These are phyloP conservation scores for Apis florea DNA, from an alignment of 1,140 invertebrate species.

Conservation along the genomic window DNA sequence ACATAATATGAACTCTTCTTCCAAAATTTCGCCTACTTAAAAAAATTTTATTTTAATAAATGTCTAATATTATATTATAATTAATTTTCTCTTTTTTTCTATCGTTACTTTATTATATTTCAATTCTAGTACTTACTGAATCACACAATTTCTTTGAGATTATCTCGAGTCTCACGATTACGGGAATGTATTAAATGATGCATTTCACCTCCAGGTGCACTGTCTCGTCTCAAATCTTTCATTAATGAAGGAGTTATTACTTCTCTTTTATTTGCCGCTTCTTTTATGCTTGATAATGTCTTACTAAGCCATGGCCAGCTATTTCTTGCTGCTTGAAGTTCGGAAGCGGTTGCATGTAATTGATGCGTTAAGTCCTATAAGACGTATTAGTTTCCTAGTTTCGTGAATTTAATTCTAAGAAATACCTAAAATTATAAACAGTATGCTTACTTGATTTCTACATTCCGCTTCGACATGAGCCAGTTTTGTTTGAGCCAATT, in stretches of 20 bases:
- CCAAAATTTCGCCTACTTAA: slow-evolving; percentile 35
- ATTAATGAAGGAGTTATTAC: slow-evolving; percentile 55
- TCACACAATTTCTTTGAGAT: slow-evolving; percentile 77
- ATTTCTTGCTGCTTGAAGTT: slow-evolving; percentile 89
- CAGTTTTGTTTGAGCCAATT: slow-evolving; percentile 97
- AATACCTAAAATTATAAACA: too few species aligned
- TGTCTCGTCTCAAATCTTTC: slow-evolving; percentile 74
- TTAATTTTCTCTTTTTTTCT: neutral
- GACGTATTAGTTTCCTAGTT: slow-evolving; percentile 48
- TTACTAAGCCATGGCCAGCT: slow-evolving; percentile 94
- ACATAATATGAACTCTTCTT: slow-evolving; percentile 21
- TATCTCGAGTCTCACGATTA: slow-evolving; percentile 75
- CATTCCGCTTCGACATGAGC: slow-evolving; percentile 98
- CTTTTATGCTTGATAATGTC: slow-evolving; percentile 84
- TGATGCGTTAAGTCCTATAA: slow-evolving; percentile 94
- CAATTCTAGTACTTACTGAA: slow-evolving; percentile 54
- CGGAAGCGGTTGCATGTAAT: slow-evolving; percentile 89
- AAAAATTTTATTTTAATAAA: slow-evolving; percentile 6
- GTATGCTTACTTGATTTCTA: slow-evolving; percentile 89
- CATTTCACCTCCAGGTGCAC: slow-evolving; percentile 75
- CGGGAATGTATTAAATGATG: slow-evolving; percentile 74
- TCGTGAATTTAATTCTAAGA: neutral
- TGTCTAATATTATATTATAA: slow-evolving; percentile 1
- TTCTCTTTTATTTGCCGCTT: slow-evolving; percentile 78
- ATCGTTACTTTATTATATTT: neutral